Base-by-base conservation (phyloP, 2,888 invertebrate genomes). In the Agrilus mali region DNA sequence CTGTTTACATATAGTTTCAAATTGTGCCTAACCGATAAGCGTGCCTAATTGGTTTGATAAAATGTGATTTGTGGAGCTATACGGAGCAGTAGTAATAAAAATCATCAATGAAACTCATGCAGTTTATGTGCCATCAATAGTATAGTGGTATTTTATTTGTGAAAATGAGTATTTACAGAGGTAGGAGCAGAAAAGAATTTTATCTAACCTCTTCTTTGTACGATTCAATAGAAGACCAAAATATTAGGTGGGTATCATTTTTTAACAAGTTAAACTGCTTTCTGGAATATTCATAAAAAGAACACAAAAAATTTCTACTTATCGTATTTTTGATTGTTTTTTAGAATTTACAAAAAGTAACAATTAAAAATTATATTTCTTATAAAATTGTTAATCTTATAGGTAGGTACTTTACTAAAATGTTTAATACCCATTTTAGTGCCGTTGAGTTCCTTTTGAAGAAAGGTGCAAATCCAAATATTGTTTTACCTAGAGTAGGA, bases 401-500 rank as follows among this genome's bases (percentile, higher is more conserved):
- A n/a, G n/a, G n/a, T n/a, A n/a, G n/a, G 10, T 27, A 27, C 8
- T 27, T 20, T 2, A 27, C 27, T 10, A 27, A 27, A 3, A 2
- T 20, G 4, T 20, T 20, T 6, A 20, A 27, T 42, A n/a, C n/a
- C n/a, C 4, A 42, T 64, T 64, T 20, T 54, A 66, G 65, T 33
- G 58, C 62, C 13, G 62, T 77, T 53, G 54, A 66, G 66, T 74
- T 62, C 56, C 68, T 65, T 55, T 67, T 69, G 56, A 64, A 59
- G 60, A 72, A 73, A 55, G 64, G 70, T 32, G 74, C 81, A 6
- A 72, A 84, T 63, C 75, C 85, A 1, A 85, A 86, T 63, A 64
- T 75, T 27, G 68, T 85, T 41, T 71, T 87, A 58, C 79, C 79
- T 27, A 75, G 75, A 37, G 75, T 79, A 55, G 84, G 84, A 50